Conservation (phyloP, 2,888 invertebrate species). For the Parthenolecanium corni region DNA sequence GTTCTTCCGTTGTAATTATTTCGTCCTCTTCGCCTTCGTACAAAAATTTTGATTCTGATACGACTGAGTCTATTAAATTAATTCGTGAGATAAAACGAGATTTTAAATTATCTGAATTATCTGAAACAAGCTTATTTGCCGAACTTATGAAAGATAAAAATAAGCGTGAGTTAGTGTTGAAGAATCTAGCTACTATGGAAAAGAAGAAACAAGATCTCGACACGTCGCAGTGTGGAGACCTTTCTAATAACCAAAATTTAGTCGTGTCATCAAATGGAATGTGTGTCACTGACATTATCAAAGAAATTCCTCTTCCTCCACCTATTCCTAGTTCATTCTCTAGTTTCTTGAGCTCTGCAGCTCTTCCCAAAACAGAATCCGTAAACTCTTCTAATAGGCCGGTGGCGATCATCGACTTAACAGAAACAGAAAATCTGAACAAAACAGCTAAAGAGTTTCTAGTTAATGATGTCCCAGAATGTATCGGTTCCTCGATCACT, state of each 20-base stretch:
- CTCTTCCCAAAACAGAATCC: conserved; percentile 2
- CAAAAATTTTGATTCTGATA: not conserved
- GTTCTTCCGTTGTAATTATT: conserved; percentile 3
- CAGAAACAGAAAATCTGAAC: not conserved
- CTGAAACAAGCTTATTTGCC: conserved; percentile 78
- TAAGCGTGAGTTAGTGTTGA: conserved; percentile 62
- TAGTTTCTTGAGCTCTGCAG: conserved; percentile 17
- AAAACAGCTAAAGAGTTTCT: not conserved
- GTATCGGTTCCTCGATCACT: not conserved
- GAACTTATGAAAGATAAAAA: conserved; percentile 77
- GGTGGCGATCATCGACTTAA: conserved; percentile 5
- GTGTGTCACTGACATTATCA: conserved; percentile 16
- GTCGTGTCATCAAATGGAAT: conserved; percentile 11
- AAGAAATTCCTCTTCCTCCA: conserved; percentile 25
- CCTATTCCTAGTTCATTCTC: conserved; percentile 26
- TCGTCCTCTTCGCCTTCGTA: conserved; percentile 19
- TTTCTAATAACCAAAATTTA: not conserved
- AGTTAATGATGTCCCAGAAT: not conserved
- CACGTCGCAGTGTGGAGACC: not conserved
- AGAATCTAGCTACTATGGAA: conserved; percentile 37
- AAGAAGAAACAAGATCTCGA: conserved; percentile 47
- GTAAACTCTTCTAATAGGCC: not conserved
- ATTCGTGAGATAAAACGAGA: conserved; percentile 39
- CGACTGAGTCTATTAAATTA: conserved; percentile 28
- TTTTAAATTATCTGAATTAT: conserved; percentile 77